Percentiles rank a stretch among this genome's conserved stretches.
phyloP scores from a whole-genome alignment of 2,888 invertebrate species.

The Autographa gamma region DNA sequence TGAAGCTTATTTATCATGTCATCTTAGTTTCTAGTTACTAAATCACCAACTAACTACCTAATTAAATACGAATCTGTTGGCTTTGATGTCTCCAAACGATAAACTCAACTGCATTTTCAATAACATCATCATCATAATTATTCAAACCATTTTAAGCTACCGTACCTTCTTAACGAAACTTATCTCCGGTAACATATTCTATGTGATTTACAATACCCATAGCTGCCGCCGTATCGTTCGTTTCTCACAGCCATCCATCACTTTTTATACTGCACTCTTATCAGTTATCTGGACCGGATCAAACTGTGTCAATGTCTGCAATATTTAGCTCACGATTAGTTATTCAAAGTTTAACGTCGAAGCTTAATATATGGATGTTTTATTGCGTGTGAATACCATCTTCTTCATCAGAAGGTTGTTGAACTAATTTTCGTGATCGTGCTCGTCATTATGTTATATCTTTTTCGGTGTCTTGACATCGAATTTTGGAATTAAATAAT shows the following conservation, averaged over 20 bases:
- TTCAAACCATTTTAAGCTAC: background rate
- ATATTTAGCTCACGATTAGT: constrained; percentile 30
- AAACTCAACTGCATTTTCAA: background rate
- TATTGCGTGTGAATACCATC: background rate
- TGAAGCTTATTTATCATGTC: background rate
- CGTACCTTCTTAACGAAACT: constrained; percentile 26
- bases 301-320: constrained; percentile 63
- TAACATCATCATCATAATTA: background rate
- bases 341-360: constrained; percentile 21
- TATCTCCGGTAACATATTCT: constrained; percentile 42
- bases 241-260: constrained; percentile 60
- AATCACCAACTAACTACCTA: background rate
- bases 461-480: too few relatives aligned
- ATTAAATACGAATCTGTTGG: background rate
- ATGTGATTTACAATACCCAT: constrained; percentile 52
- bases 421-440: background rate
- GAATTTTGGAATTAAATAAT: too few relatives aligned
- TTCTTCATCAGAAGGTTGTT: background rate
- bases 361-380: constrained; percentile 10
- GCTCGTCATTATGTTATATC: too few relatives aligned
- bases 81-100: background rate
- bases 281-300: constrained; percentile 62
- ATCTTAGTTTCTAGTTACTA: background rate
- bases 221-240: constrained; percentile 24
- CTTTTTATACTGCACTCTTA: constrained; percentile 59